Conservation (phyloP, 2,888 invertebrate species). For the Hypomecis punctinalis region DNA sequence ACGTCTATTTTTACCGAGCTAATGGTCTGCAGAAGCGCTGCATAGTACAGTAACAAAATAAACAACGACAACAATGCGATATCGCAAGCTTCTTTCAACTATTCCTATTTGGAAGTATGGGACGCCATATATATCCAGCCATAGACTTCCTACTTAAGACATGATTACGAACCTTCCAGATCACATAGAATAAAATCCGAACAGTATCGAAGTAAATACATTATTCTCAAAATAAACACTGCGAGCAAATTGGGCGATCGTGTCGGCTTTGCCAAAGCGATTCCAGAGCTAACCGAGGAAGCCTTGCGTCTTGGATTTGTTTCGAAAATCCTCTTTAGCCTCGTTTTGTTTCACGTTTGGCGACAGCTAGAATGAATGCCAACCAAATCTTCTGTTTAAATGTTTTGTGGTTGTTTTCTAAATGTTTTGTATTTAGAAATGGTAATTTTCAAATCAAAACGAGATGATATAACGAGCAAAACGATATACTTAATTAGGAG, state of each 20-base stretch:
- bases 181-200: background rate
- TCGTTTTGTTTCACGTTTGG: slow-evolving; percentile 2
- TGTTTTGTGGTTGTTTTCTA: background rate
- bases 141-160: no score
- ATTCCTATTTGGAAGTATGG: no score
- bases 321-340: slow-evolving; percentile 5
- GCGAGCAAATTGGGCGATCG: background rate
- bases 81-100: no score
- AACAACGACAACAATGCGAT: no score
- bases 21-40: no score
- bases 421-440: background rate
- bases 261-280: background rate
- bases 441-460: background rate
- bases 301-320: slow-evolving; percentile 2
- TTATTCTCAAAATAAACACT: slow-evolving; percentile 2
- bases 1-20: no score
- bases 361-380: background rate
- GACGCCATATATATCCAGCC: no score
- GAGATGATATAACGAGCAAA: background rate
- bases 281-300: background rate
- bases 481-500: no score
- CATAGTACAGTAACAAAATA: no score
- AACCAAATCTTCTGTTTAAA: background rate
- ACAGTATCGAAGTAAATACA: background rate
- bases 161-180: no score